phyloP scores from a whole-genome alignment of 23 tunicate species.

The Ciona savignyi region DNA sequence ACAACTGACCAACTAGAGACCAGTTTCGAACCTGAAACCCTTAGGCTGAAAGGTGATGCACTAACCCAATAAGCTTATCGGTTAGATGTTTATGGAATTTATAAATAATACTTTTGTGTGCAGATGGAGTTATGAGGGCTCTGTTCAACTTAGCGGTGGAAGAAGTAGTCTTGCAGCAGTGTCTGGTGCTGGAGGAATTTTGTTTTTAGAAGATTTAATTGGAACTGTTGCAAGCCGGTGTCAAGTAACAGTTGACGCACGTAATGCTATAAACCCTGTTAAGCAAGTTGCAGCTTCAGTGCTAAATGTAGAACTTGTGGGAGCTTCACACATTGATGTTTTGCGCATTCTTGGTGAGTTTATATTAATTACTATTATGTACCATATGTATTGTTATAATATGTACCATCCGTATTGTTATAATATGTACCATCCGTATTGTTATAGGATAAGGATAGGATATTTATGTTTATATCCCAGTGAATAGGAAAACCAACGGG shows the following conservation, averaged over 20 bases:
- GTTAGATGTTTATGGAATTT: too few species aligned
- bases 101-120: not conserved
- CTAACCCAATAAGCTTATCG: too few species aligned
- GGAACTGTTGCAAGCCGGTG: not conserved
- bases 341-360: not conserved
- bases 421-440: too few species aligned
- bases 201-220: slow-evolving; percentile 1
- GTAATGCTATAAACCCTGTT: not conserved
- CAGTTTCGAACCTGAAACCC: too few species aligned
- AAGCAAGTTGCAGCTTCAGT: slow-evolving; percentile 16
- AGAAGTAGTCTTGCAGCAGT: not conserved
- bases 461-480: too few species aligned
- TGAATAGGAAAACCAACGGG: too few species aligned
- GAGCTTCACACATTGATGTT: slow-evolving; percentile 6
- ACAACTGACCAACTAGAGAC: too few species aligned
- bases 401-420: too few species aligned
- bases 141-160: slow-evolving; percentile 1
- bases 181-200: slow-evolving; percentile 21
- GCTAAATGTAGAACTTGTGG: not conserved
- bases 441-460: too few species aligned
- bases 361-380: too few species aligned
- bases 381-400: too few species aligned
- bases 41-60: too few species aligned
- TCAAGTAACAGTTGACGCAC: slow-evolving; percentile 2
- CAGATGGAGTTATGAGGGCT: slow-evolving; percentile 15